Evolutionary conservation across 2,113 vertebrate species (phyloP).

Genomic region (Scophthalmus maximus): DNA sequence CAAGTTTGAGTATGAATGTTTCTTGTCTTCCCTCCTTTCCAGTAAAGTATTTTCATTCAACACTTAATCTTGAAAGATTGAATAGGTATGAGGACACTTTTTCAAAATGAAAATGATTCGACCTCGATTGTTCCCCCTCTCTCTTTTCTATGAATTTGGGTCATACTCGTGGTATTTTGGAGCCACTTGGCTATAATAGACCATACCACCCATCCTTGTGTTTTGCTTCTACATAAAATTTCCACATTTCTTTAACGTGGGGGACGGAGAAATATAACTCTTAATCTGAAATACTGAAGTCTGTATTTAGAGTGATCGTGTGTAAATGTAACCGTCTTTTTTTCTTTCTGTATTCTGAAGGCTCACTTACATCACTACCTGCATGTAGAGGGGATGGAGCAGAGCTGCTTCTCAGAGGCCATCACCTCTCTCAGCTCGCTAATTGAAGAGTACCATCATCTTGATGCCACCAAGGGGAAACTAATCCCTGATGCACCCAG

Average conservation of each 20-base stretch:
- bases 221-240: too few relatives aligned
- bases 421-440: constrained; percentile 86
- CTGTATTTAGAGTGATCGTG: neutral
- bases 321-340: neutral
- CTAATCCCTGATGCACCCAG: constrained; percentile 81
- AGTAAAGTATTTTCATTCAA: too few relatives aligned
- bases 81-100: neutral
- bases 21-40: too few relatives aligned
- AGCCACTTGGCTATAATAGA: too few relatives aligned
- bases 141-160: too few relatives aligned
- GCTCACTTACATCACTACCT: constrained; percentile 98
- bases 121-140: too few relatives aligned
- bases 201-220: too few relatives aligned
- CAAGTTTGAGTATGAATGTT: too few relatives aligned
- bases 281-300: neutral
- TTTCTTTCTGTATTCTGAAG: constrained; percentile 68
- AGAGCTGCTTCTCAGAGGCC: constrained; percentile 89
- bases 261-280: neutral
- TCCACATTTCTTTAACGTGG: too few relatives aligned
- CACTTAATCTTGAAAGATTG: neutral
- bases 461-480: constrained; percentile 83
- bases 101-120: neutral
- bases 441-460: constrained; percentile 90
- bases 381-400: constrained; percentile 92
- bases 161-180: too few relatives aligned